These are phyloP conservation scores for Rhopalosiphum maidis DNA, from an alignment of 1,140 invertebrate genomes.

Conservation along the genomic window DNA sequence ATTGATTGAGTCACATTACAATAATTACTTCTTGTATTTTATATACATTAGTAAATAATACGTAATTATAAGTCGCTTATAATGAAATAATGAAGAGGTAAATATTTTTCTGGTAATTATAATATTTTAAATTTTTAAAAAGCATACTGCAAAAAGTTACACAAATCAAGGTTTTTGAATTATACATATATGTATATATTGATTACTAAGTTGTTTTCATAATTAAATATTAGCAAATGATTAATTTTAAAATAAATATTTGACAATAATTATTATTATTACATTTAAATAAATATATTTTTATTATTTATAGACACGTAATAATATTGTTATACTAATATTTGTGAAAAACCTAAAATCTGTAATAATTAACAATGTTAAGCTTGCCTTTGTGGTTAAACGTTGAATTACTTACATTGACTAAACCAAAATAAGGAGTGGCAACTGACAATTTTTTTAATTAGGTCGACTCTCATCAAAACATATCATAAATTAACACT, in stretches of 20 bases:
- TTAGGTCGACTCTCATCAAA: neutral
- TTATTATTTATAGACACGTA: neutral
- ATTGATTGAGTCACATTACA: neutral
- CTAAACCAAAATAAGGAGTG: neutral
- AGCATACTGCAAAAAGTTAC: too few species aligned
- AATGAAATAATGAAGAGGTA: too few species aligned
- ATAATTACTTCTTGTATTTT: neutral
- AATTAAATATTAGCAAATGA: neutral
- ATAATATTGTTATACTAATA: neutral
- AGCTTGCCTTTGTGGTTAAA: neutral
- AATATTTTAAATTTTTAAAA: too few species aligned
- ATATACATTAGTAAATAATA: neutral
- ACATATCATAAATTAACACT: neutral
- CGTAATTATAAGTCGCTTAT: too few species aligned
- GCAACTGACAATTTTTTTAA: neutral
- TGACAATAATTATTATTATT: neutral
- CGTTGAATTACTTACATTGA: neutral
- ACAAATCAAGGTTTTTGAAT: too few species aligned
- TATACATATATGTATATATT: neutral
- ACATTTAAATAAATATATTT: neutral
- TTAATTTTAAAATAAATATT: neutral
- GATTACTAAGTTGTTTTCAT: neutral
- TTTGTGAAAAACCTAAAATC: neutral
- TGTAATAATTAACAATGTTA: neutral
- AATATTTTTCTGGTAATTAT: too few species aligned